Base-by-base conservation (phyloP, 23 tunicate species). In the Clavelina lepadiformis region DNA sequence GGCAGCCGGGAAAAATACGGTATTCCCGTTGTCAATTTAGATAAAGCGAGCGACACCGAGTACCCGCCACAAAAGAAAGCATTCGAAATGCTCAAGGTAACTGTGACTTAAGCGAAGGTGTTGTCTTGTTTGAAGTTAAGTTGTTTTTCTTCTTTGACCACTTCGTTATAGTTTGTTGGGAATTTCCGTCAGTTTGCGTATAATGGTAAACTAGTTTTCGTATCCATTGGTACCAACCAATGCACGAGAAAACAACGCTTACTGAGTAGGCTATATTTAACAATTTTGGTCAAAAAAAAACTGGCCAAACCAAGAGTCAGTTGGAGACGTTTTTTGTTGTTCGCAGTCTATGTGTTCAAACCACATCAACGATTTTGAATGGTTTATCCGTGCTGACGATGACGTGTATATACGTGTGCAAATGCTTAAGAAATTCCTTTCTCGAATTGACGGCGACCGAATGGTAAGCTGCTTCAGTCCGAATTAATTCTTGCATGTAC, bases 301-400 rank as follows among this genome's bases (percentile, higher is more conserved):
- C n/a, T n/a, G n/a, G n/a, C n/a, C n/a, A n/a, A n/a, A n/a, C n/a
- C n/a, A n/a, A n/a, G n/a, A n/a, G n/a, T n/a, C n/a, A n/a, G n/a
- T n/a, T n/a, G n/a, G n/a, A n/a, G n/a, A n/a, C n/a, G n/a, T n/a
- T n/a, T n/a, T n/a, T n/a, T n/a, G n/a, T n/a, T n/a, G n/a, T 55
- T 23, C 74, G 50, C 58, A 83, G 89, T 79, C 81, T 35, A 81
- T 89, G 72, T 89, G 97, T 71, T 4, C 37, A 24, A 60, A 89
- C 49, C 89, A 89, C 46, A 58, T 89, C 32, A 66, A 89, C 28
- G 78, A 89, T 41, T 89, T 51, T 63, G 97, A 89, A 29, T 89
- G 97, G 97, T 89, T 89, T 35, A 62, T 81, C 3, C 79, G 97
- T 3, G 89, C 97, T 41, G 97, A 89, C 56, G 97, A 89, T 57